These are phyloP conservation scores for Drosophila subobscura DNA, from an alignment of 1,140 invertebrate species.

Conservation along the genomic window DNA sequence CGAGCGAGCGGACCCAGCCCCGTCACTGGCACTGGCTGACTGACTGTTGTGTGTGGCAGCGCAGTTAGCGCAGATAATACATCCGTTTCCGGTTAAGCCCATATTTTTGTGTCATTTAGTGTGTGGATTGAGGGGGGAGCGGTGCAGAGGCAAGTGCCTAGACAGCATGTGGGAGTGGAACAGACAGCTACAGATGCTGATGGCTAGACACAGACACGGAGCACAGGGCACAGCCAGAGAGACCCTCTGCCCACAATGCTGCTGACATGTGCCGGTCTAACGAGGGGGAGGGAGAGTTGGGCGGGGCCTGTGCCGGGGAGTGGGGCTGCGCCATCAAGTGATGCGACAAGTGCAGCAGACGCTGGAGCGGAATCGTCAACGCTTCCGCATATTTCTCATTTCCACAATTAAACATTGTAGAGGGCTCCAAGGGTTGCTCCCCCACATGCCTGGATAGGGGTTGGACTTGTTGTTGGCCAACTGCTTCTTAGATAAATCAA, in stretches of 20 bases:
- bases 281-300: constrained; percentile 16
- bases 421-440: constrained; percentile 54
- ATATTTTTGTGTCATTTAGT: constrained; percentile 83
- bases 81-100: constrained; percentile 84
- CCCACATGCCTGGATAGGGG: not conserved
- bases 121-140: constrained; percentile 3
- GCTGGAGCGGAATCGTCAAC: constrained; percentile 77
- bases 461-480: constrained; percentile 4
- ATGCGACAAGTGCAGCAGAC: constrained; percentile 77
- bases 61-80: constrained; percentile 84
- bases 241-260: constrained; percentile 61
- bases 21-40: constrained; percentile 25
- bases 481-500: constrained; percentile 74
- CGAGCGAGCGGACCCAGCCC: constrained; percentile 36
- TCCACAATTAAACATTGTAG: constrained; percentile 80
- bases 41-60: constrained; percentile 57
- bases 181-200: constrained; percentile 77
- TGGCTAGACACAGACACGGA: constrained; percentile 47
- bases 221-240: constrained; percentile 1
- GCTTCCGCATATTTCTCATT: constrained; percentile 82
- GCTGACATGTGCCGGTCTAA: constrained; percentile 53
- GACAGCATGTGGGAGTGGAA: constrained; percentile 58
- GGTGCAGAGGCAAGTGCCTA: constrained; percentile 13
- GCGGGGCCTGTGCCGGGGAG: constrained; percentile 10
- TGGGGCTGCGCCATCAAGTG: constrained; percentile 61